Evolutionary conservation across 2,113 vertebrate genomes (phyloP), one percentile per base, ranked within the genome.

Genomic region (Xenopus laevis): DNA sequence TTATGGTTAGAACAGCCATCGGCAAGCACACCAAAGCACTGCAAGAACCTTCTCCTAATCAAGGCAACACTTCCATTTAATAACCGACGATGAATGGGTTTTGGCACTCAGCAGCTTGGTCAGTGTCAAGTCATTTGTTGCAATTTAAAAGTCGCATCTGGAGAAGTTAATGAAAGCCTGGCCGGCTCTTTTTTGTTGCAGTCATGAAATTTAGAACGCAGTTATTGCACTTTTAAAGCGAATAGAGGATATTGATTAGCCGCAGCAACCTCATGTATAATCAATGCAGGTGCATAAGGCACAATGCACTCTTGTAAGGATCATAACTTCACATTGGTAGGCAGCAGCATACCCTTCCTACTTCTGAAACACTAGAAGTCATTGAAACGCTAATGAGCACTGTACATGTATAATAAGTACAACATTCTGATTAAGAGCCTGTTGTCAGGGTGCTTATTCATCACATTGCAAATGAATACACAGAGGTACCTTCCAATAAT

Each of bases 131-230:
- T 45, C 46, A 59, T 68, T 66, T 44, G 59, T 59, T 52, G 16
- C 47, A 77, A 77, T 21, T n/a, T 70, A 60, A 77, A 52, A 70
- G 64, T 77, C 66, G 52, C 20, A 59, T 65, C 55, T 65, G 30
- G 27, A 57, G 40, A 62, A 65, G 33, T 30, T 72, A 72, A 72
- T 65, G 10, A 23, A 17, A 58, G n/a, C 30, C 10, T 44, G 13
- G 58, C 33, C 45, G 40, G 11, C 63, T 46, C 6, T 33, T 33
- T 44, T 12, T 27, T 27, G 23, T 27, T 63, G 15, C 27, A 33
- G 17, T 40, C 61, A 16, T 15, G 33, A 63, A 63, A 46, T 23
- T 60, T 18, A 23, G 20, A 60, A 12, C 20, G 1, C 9, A 60
- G 58, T 23, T 60, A 21, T 18, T 20, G 18, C 6, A 23, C 58